Base-by-base conservation (phyloP, 2,797 vertebrate species). In the Scyliorhinus canicula region DNA sequence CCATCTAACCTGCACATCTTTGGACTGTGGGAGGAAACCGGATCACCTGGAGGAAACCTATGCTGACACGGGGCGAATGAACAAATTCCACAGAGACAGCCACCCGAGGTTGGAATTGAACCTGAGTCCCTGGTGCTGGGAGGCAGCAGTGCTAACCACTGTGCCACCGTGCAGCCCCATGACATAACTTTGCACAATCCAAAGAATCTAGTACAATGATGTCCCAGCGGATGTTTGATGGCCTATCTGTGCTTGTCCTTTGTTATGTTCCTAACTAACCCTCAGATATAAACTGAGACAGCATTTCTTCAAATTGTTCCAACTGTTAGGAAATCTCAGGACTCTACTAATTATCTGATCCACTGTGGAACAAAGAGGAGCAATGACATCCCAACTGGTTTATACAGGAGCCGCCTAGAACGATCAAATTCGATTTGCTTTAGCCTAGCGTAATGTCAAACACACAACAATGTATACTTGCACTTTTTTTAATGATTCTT, bases 401-500 rank as follows among this genome's bases (percentile, higher is more conserved):
- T 31, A 52, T 28, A 55, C 28, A 55, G 84, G 9, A n/a, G 31
- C 31, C 21, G 12, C 12, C 52, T 88, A 1, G 35, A 60, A 88
- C 8, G 21, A 47, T 93, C 63, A 50, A 50, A 93, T 93, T 71
- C 60, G n/a, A n/a, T 55, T 74, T 55, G 31, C 47, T 94, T 94
- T 94, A 4, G 28, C 65, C 65, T 7, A 16, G 47, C 44, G 2
- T 8, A 11, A 0, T 60, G 26, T 60, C 4, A 14, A 90, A 35
- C 44, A 28, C n/a, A 69, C 40, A 67, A 31, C 21, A 19, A 35
- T 52, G 40, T 26, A 47, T 74, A 94, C 67, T 74, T 96, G 96
- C 97, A 95, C 98, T 98, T 96, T 98, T 98, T 96, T 98, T 98
- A 0, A 98, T 96, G 65, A 98, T 98, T 95, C 98, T 99, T 97